Percentiles rank a stretch among this genome's conserved stretches.
These are phyloP conservation scores for Xiphorhynchus erythropygius DNA, from an alignment of 2,797 vertebrate species.

Conservation along the genomic window DNA sequence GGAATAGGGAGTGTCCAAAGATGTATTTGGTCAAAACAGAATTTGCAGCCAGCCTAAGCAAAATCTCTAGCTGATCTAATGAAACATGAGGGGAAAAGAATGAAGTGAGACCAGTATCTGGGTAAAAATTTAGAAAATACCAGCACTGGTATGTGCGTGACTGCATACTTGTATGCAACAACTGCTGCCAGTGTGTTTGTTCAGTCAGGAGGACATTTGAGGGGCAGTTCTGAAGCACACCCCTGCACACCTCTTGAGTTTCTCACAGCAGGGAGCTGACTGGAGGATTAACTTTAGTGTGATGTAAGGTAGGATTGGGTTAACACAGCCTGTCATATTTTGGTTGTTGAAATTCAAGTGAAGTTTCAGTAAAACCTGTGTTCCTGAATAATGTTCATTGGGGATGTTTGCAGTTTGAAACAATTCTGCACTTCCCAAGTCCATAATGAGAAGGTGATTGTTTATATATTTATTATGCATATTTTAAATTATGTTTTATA, in stretches of 20 bases:
- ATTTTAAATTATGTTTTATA: background rate
- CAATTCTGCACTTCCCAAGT: background rate
- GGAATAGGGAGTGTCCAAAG: constrained; percentile 29
- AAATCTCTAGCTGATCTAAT: background rate
- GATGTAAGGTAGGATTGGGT: background rate
- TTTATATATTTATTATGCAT: background rate
- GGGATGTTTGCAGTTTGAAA: background rate
- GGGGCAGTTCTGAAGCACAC: background rate
- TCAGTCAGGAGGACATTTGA: background rate
- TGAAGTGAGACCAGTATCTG: constrained; percentile 8
- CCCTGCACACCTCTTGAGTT: background rate
- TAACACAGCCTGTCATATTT: background rate
- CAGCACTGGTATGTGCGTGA: background rate
- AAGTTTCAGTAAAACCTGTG: background rate
- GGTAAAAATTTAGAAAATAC: background rate
- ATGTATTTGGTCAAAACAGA: background rate
- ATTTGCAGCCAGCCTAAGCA: background rate
- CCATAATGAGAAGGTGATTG: background rate
- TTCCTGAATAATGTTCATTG: background rate
- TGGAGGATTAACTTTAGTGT: background rate
- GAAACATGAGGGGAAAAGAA: background rate
- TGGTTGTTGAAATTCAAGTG: background rate
- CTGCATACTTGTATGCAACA: background rate
- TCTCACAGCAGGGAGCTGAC: background rate
- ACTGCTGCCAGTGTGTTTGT: background rate